Conservation (phyloP, 1,140 invertebrate species). For the Diabrotica undecimpunctata region DNA sequence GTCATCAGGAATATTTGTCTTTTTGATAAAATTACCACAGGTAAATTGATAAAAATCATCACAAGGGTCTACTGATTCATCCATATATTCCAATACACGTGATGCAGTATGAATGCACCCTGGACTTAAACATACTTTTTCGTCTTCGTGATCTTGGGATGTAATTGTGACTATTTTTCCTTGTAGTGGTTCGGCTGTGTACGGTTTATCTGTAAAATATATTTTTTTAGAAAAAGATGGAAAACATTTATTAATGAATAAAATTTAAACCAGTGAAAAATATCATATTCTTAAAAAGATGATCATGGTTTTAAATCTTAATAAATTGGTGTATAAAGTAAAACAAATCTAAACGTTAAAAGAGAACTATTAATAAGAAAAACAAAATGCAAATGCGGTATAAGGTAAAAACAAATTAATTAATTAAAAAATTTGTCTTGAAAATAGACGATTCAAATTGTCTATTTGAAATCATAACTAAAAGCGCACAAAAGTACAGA, state of each 20-base stretch:
- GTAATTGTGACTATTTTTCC: constrained; percentile 35
- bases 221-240: background rate
- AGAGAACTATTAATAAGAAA: too few species aligned
- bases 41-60: constrained; percentile 87
- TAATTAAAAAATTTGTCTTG: too few species aligned
- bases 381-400: too few species aligned
- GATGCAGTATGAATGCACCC: constrained; percentile 72
- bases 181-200: constrained; percentile 47
- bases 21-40: constrained; percentile 71
- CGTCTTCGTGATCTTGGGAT: constrained; percentile 21
- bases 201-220: constrained; percentile 41
- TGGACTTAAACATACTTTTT: constrained; percentile 56
- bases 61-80: constrained; percentile 74
- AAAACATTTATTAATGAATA: background rate
- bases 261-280: background rate
- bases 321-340: too few species aligned
- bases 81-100: constrained; percentile 67
- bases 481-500: too few species aligned
- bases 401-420: too few species aligned
- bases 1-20: constrained; percentile 75
- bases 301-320: too few species aligned
- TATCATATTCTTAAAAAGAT: background rate
- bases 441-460: too few species aligned
- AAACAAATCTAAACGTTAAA: too few species aligned
- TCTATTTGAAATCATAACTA: too few species aligned